A percentile compares a stretch with the other conserved stretches of the same genome.
Conservation (phyloP, 2,113 vertebrate genomes). For the Beaufortia kweichowensis region DNA sequence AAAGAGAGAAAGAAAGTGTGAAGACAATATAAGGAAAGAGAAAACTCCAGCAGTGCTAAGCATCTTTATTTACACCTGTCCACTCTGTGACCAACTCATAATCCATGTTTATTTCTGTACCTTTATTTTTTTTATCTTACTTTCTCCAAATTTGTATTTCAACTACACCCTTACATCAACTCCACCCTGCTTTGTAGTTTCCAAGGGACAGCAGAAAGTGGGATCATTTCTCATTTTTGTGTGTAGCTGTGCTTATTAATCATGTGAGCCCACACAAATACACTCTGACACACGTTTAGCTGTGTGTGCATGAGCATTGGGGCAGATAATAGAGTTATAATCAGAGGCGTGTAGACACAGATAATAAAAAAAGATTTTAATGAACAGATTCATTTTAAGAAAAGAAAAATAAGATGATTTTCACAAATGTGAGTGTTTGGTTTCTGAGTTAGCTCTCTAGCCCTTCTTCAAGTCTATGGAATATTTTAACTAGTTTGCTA, state of each 20-base stretch:
- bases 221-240: slow-evolving; percentile 8
- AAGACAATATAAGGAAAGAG: neutral
- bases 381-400: too few relatives aligned
- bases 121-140: neutral
- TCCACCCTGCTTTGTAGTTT: slow-evolving; percentile 1
- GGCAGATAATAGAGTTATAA: neutral
- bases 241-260: slow-evolving; percentile 36
- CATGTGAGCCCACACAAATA: neutral
- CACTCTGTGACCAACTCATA: neutral
- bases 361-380: neutral
- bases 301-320: neutral
- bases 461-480: too few relatives aligned
- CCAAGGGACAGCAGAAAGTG: slow-evolving; percentile 8
- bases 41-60: slow-evolving; percentile 5
- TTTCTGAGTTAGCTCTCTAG: too few relatives aligned
- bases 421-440: too few relatives aligned
- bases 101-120: neutral
- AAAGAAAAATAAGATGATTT: too few relatives aligned
- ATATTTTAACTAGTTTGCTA: neutral
- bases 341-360: neutral
- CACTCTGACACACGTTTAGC: neutral
- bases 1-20: neutral
- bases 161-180: too few relatives aligned
- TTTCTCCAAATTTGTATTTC: neutral
- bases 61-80: slow-evolving; percentile 5